Evolutionary conservation across 2,888 invertebrate genomes (phyloP).

Genomic region (Gisinianus flammeolus): DNA sequence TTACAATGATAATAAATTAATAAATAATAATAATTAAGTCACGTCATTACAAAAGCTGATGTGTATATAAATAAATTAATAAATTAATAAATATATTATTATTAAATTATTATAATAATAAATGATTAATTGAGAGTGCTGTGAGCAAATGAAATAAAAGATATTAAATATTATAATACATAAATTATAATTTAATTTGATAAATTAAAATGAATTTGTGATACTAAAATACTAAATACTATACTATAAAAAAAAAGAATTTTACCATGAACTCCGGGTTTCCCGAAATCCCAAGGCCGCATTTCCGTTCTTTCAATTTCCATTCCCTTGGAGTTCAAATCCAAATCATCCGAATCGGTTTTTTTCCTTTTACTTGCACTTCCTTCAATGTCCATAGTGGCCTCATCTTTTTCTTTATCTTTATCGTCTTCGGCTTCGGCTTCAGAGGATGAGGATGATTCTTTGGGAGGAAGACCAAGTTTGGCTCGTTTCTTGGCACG

Average conservation of each 20-base stretch:
- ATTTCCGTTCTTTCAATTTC: slow-evolving; percentile 60
- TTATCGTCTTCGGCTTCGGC: slow-evolving; percentile 46
- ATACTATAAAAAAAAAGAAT: not conserved
- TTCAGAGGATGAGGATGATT: not conserved
- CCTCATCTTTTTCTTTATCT: slow-evolving; percentile 41
- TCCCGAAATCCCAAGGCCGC: slow-evolving; percentile 77
- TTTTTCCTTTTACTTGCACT: slow-evolving; percentile 19
- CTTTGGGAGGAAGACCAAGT: slow-evolving; percentile 59
- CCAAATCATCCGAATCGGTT: not conserved
- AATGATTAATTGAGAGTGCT: too few species aligned
- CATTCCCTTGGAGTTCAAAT: not conserved
- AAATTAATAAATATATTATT: not conserved
- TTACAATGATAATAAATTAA: not conserved
- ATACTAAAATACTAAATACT: too few species aligned
- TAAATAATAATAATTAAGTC: too few species aligned
- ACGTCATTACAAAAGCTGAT: too few species aligned
- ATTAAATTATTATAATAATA: too few species aligned
- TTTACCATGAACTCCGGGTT: slow-evolving; percentile 65
- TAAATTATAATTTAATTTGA: not conserved
- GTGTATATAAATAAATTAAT: not conserved
- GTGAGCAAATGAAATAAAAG: too few species aligned
- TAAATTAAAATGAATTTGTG: too few species aligned
- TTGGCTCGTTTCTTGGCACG: slow-evolving; percentile 59
- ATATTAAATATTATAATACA: not conserved
- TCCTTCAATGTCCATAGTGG: slow-evolving; percentile 1